Evolutionary conservation across 1,140 invertebrate species (phyloP), one percentile per base, ranked within the genome.

Genomic region (Drosophila sucinea): DNA sequence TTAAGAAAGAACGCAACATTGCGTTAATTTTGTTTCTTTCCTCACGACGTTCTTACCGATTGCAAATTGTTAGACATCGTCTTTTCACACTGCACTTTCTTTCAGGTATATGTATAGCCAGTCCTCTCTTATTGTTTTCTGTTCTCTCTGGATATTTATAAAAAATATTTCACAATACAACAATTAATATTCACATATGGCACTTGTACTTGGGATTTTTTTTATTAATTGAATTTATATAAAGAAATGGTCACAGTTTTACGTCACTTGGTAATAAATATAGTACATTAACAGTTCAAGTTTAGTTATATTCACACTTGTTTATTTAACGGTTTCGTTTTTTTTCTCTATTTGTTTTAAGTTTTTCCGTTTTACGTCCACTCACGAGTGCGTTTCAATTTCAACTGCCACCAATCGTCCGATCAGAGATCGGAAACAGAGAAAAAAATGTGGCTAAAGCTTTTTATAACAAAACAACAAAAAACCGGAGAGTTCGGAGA

Each of bases 21-120:
- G n/a, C 4, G 35, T 30, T 41, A 10, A 10, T 29, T 61, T 17
- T 5, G 11, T 35, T 29, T 44, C 25, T 30, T 30, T 41, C 10
- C 10, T 40, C 33, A 27, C 47, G 17, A 17, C 40, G n/a, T 38
- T 64, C 64, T 63, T 87, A 87, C 84, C 84, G 67, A 78, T 84
- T 87, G 84, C 68, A 87, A 73, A 67, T 72, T 78, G 55, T 29
- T 77, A 35, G 80, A 72, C 84, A 87, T 87, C 61, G 72, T 76
- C 23, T 51, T 27, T 51, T 51, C 1, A 29, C 35, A 17, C 57
- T 70, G 68, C 67, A 41, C 23, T 54, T 57, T 68, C n/a, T 44
- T 57, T 68, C 57, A 60, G 27, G 58, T 65, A 40, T 51, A 27
- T 27, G 8, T 51, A 8, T 54, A 69, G 17, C 0, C 60, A 58